These are phyloP conservation scores for Crax fasciolata DNA, from an alignment of 2,797 vertebrate species.

Conservation along the genomic window DNA sequence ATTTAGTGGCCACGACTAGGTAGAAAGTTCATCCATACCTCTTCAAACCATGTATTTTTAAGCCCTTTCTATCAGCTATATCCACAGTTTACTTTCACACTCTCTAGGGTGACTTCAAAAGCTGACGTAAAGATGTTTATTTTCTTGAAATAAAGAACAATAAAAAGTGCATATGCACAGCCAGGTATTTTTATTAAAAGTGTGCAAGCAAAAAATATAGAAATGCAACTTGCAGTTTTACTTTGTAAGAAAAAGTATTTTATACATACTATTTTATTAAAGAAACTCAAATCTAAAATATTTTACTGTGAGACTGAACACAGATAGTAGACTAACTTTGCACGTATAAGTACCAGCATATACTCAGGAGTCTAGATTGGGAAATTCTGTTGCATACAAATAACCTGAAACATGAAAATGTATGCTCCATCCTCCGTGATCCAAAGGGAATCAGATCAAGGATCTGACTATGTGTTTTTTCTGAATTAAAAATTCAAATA, in stretches of 20 bases:
- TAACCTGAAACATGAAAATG: constrained; percentile 50
- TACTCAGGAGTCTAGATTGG: background rate
- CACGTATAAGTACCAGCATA: background rate
- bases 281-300: background rate
- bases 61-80: background rate
- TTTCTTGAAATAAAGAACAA: background rate
- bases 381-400: constrained; percentile 19
- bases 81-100: background rate
- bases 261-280: background rate
- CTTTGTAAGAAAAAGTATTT: background rate
- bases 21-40: background rate
- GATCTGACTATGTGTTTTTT: constrained; percentile 61
- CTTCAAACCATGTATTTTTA: background rate
- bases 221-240: background rate
- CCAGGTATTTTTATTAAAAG: background rate
- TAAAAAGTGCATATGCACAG: background rate
- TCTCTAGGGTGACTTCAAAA: background rate
- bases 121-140: background rate
- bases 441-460: constrained; percentile 70
- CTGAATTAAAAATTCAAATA: constrained; percentile 79
- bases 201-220: background rate
- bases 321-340: background rate
- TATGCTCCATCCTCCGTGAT: constrained; percentile 18
- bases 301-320: background rate
- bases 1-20: background rate